A percentile compares a stretch with the other conserved stretches of the same genome.
phyloP scores from a whole-genome alignment of 2,113 vertebrate species.

The Caloenas nicobarica region DNA sequence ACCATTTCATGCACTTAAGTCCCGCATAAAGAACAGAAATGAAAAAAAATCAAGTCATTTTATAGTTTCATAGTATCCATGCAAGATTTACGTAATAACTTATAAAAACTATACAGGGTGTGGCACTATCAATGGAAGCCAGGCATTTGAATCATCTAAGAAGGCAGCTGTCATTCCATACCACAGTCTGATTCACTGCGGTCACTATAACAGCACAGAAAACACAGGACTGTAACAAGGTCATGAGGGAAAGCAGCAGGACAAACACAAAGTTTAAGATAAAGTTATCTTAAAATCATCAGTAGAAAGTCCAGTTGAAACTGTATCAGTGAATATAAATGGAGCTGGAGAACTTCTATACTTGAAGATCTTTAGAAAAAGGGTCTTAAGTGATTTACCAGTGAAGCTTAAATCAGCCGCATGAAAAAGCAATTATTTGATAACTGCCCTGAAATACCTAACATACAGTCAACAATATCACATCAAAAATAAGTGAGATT shows the following conservation, averaged over 20 bases:
- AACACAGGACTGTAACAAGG: not conserved
- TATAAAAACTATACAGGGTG: not conserved
- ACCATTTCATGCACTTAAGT: not conserved
- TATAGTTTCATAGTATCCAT: not conserved
- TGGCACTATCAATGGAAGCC: not conserved
- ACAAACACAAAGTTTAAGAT: not conserved
- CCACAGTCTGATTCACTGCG: not conserved
- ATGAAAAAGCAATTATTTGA: not conserved
- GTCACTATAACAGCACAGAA: not conserved
- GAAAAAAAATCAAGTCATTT: fast-evolving
- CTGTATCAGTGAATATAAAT: not conserved
- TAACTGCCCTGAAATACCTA: constrained; percentile 9
- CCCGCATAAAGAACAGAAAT: not conserved
- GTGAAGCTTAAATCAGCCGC: not conserved
- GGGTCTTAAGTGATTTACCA: not conserved
- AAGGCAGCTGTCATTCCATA: not conserved
- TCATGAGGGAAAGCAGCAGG: not conserved
- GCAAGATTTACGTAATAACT: not conserved
- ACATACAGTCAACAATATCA: not conserved
- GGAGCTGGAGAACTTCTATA: not conserved
- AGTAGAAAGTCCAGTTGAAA: not conserved
- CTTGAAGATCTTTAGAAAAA: not conserved
- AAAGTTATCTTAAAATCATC: not conserved
- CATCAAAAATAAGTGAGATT: not conserved
- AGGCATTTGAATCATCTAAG: not conserved